These are phyloP conservation scores for Acanthurus lineatus DNA, from an alignment of 2,797 vertebrate genomes.

Conservation along the genomic window DNA sequence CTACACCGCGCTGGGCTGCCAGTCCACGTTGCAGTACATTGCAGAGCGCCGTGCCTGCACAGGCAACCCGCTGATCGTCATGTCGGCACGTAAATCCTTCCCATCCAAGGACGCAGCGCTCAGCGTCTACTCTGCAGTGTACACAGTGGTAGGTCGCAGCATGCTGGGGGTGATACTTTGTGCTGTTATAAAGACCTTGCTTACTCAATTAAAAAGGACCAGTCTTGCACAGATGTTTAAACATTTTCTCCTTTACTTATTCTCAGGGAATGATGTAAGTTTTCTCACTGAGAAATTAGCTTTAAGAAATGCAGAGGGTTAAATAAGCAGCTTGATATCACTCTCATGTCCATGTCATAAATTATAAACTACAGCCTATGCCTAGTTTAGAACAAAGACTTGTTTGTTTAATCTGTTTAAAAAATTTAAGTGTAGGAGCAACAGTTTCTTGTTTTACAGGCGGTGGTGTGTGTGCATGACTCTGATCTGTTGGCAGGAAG, in stretches of 20 bases:
- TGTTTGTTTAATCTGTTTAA: background rate
- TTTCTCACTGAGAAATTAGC: background rate
- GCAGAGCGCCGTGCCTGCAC: conserved; percentile 88
- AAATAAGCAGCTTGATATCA: background rate
- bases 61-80: conserved; percentile 88
- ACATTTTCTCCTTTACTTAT: too few relatives aligned
- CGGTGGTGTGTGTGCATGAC: background rate
- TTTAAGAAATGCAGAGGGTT: background rate
- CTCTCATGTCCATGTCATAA: background rate
- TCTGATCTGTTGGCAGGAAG: background rate
- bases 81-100: conserved; percentile 91
- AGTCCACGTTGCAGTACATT: conserved; percentile 89
- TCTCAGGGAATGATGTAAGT: background rate
- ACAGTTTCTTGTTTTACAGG: background rate
- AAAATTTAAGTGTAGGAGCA: background rate
- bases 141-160: conserved; percentile 87
- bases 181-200: background rate
- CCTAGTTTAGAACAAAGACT: background rate
- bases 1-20: conserved; percentile 92
- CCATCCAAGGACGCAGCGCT: conserved; percentile 93
- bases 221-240: too few relatives aligned
- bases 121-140: conserved; percentile 90
- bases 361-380: background rate
- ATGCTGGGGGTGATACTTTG: background rate
- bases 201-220: background rate